phyloP scores from a whole-genome alignment of 2,888 invertebrate species.

The Pterostichus niger region DNA sequence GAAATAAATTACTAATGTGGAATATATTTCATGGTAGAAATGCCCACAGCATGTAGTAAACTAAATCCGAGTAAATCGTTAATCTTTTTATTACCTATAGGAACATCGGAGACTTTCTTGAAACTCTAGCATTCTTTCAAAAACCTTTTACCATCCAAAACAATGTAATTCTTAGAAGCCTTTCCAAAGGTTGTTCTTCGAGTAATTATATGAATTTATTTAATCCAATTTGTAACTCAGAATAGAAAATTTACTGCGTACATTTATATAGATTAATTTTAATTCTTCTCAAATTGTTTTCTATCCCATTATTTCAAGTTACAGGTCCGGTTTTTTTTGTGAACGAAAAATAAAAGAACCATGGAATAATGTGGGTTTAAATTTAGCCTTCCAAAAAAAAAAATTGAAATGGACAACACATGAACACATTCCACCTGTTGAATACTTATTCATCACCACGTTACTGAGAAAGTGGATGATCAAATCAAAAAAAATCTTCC shows the following conservation, averaged over 20 bases:
- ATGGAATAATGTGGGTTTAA: slow-evolving; percentile 49
- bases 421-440: slow-evolving; percentile 49
- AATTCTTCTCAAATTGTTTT: slow-evolving; percentile 21
- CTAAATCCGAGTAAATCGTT: not conserved
- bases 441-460: slow-evolving; percentile 37
- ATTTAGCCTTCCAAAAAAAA: slow-evolving; percentile 50
- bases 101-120: not conserved
- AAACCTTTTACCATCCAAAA: slow-evolving; percentile 5
- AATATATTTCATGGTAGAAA: slow-evolving; percentile 20
- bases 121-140: slow-evolving; percentile 1
- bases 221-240: not conserved
- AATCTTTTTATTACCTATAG: not conserved
- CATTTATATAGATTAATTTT: not conserved
- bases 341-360: slow-evolving; percentile 40
- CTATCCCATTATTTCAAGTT: slow-evolving; percentile 11
- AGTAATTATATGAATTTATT: slow-evolving; percentile 8
- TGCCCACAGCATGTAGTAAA: not conserved
- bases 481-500: slow-evolving; percentile 18
- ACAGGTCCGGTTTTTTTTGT: slow-evolving; percentile 36
- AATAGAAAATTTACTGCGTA: not conserved
- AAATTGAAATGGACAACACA: slow-evolving; percentile 45
- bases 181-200: not conserved
- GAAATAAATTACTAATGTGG: not conserved
- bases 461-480: slow-evolving; percentile 30
- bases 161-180: slow-evolving; percentile 15